Evolutionary conservation across 1,140 invertebrate genomes (phyloP).

Genomic region (Lepidotrigona ventralis): DNA sequence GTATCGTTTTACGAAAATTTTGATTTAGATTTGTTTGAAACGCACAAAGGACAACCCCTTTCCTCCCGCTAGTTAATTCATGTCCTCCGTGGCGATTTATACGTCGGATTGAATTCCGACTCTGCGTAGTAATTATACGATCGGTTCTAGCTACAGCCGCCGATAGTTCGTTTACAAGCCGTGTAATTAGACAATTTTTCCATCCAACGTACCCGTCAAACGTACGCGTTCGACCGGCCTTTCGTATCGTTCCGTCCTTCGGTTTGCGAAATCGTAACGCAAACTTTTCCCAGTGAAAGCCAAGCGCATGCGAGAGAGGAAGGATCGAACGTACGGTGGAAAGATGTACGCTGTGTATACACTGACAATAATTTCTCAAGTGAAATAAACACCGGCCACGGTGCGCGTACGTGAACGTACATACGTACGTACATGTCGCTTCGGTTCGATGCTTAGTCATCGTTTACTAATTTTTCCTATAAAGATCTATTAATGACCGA

Average conservation of each 20-base stretch:
- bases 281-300: neutral
- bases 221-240: neutral
- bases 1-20: slow-evolving; percentile 40
- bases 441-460: slow-evolving; percentile 74
- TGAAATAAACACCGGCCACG: slow-evolving; percentile 73
- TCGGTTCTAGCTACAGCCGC: slow-evolving; percentile 18
- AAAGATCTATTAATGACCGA: slow-evolving; percentile 38
- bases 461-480: slow-evolving; percentile 65
- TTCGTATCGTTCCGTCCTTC: neutral
- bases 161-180: slow-evolving; percentile 19
- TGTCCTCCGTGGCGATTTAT: slow-evolving; percentile 36
- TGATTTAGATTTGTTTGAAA: slow-evolving; percentile 29
- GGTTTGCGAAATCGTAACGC: neutral
- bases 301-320: too few relatives aligned
- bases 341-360: neutral
- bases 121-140: slow-evolving; percentile 35
- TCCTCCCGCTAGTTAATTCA: slow-evolving; percentile 34
- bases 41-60: slow-evolving; percentile 22
- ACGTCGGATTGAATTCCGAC: slow-evolving; percentile 42
- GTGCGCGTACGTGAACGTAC: neutral
- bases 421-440: slow-evolving; percentile 55
- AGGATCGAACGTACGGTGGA: neutral
- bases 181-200: slow-evolving; percentile 29
- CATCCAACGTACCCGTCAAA: neutral
- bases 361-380: slow-evolving; percentile 58